Percentiles rank a stretch among this genome's conserved stretches.
These are phyloP conservation scores for Eurystomus glaucurus DNA, from an alignment of 2,797 vertebrate species.

Conservation along the genomic window DNA sequence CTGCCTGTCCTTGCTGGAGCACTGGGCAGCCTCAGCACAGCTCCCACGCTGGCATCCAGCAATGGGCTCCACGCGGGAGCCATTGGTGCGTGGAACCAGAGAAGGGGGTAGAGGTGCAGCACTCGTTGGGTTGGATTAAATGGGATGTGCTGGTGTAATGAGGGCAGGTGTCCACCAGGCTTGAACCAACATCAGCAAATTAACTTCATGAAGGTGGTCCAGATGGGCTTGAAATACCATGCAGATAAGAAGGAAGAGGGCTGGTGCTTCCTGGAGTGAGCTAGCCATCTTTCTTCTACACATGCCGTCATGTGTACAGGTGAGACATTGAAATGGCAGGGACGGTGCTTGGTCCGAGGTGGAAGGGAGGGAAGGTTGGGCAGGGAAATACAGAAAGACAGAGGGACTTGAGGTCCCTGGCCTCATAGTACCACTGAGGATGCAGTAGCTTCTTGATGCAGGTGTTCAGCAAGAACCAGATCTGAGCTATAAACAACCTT, in stretches of 20 bases:
- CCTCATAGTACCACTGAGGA: not conserved
- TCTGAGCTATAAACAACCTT: not conserved
- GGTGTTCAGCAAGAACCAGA: not conserved
- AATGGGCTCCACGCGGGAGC: fast-evolving
- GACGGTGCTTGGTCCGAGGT: slow-evolving; percentile 6
- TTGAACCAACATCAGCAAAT: not conserved
- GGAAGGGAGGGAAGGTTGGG: not conserved
- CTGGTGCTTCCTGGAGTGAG: not conserved
- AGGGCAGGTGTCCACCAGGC: not conserved
- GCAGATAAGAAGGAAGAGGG: not conserved
- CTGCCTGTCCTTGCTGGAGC: not conserved
- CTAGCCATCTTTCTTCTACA: not conserved
- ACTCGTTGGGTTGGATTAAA: not conserved
- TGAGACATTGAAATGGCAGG: not conserved
- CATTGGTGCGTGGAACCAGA: not conserved
- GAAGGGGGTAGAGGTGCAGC: not conserved
- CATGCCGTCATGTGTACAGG: not conserved
- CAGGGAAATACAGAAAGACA: not conserved
- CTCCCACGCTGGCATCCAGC: not conserved
- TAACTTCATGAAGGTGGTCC: not conserved
- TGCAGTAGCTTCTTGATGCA: not conserved
- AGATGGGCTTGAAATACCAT: not conserved
- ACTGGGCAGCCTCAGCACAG: not conserved
- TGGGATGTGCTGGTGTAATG: not conserved
- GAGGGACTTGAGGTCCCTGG: not conserved